Evolutionary conservation across 2,888 invertebrate genomes (phyloP), one percentile per base, ranked within the genome.

Genomic region (Elysia crispata): DNA sequence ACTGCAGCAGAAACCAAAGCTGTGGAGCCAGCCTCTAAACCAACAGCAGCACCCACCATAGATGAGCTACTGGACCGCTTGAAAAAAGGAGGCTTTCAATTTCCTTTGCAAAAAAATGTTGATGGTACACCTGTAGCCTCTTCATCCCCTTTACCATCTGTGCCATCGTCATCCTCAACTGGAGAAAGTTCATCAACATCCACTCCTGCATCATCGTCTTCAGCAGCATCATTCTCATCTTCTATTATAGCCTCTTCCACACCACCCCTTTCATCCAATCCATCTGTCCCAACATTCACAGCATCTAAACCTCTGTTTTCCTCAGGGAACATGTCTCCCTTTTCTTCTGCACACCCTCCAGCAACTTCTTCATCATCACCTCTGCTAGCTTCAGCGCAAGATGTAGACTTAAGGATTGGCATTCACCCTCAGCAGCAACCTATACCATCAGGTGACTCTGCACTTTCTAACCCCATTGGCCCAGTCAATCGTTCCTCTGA

Each of bases 1-100:
- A 28, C 20, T 49, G 30, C 49, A 25, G 20, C 31, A n/a, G 60
- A 60, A 18, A 18, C 60, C 6, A 60, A 60, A 23, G 6, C 41
- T 41, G 41, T 41, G 11, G 41, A 41, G 3, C 41, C 41, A 11
- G 11, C 41, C 41, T 11, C 41, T 11, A 41, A 41, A 41, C 41
- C 57, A 3, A 30, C 20, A 25, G 13, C 49, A 0, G 25, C 62
- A 20, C 79, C 73, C 20, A 60, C 73, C 23, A 79, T 79, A 54
- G 79, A 79, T 66, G 74, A 79, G 57, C 73, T 79, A 1, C 49
- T 79, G 67, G 79, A 79, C 28, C 64, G 33, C 11, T 25, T 79
- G 20, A 79, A 74, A 25, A 79, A 79, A 67, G 79, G 74, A 15
- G 79, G 79, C 1, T 74, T 73, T 20, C 23, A 66, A 18, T 73